A percentile compares a stretch with the other conserved stretches of the same genome.
Conservation (phyloP, 2,797 vertebrate genomes). For the Platalea minor region DNA sequence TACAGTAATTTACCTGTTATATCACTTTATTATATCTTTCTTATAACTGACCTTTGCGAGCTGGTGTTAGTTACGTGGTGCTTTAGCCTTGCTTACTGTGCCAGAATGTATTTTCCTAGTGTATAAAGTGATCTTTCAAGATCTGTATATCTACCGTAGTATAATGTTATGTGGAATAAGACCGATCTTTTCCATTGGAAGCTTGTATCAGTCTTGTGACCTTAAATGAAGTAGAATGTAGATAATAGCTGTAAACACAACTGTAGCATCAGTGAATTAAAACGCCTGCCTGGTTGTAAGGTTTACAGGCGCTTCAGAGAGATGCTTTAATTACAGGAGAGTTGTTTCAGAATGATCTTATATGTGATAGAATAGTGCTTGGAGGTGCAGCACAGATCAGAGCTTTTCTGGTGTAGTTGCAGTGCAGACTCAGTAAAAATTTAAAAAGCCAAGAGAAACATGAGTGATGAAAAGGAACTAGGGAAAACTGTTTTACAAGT, state of each 20-base stretch:
- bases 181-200: not conserved
- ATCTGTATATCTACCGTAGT: not conserved
- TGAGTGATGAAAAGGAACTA: not conserved
- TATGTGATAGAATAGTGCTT: not conserved
- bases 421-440: conserved; percentile 13
- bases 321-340: conserved; percentile 3
- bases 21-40: not conserved
- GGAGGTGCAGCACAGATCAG: not conserved
- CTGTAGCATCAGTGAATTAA: not conserved
- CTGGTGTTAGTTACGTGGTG: not conserved
- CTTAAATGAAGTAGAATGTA: not conserved
- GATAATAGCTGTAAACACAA: not conserved
- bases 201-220: not conserved
- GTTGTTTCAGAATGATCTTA: not conserved
- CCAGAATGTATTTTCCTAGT: not conserved
- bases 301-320: not conserved
- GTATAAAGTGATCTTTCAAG: not conserved
- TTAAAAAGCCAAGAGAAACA: not conserved
- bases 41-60: not conserved
- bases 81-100: not conserved
- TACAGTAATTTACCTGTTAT: not conserved
- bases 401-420: not conserved
- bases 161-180: not conserved
- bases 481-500: not conserved
- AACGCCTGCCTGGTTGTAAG: not conserved